Evolutionary conservation across 1,140 invertebrate species (phyloP), one percentile per base, ranked within the genome.

Genomic region (Stratiolaelaps scimitus): DNA sequence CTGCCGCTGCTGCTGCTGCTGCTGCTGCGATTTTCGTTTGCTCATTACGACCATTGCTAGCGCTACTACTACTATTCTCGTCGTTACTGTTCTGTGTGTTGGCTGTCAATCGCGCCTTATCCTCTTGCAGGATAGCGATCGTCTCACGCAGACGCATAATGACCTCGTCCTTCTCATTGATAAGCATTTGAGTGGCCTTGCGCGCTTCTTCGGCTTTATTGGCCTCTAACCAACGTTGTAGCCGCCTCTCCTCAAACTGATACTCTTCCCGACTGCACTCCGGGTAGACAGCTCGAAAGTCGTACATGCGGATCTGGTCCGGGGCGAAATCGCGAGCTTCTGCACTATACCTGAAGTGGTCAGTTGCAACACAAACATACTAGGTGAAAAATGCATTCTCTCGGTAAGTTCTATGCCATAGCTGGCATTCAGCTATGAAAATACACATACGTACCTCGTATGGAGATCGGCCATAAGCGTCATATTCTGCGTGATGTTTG

Each of bases 201-300:
- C 4, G 26, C 15, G 15, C n/a, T 34, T 60, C 53, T n/a, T 17
- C 23, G 26, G 17, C 2, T 60, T 60, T 60, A 15, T 26, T 26
- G 15, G 2, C 26, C 10, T 29, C 15, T 29, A 26, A 23, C 53
- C 53, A 60, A 17, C 23, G 15, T 2, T 60, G 53, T 6, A 60
- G 2, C 15, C 53, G 53, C 34, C 20, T 60, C 53, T 60, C 53
- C 10, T 60, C 53, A 10, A 60, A 60, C 20, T 60, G 53, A 34
- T 19, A 60, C 23, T 60, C 53, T 1, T 60, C n/a, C 26, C 17
- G 26, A 10, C 26, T 15, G 10, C 15, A 60, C 20, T 60, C 53
- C 10, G 53, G 53, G 10, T 60, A 60, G 15, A 60, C 53, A 23
- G 53, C 53, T 20, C 34, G 26, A 34, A 60, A 60, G 10, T 60